Percentiles rank a stretch among this genome's conserved stretches.
Evolutionary conservation across 2,888 invertebrate genomes (phyloP).

Genomic region (Dorcus hopei): DNA sequence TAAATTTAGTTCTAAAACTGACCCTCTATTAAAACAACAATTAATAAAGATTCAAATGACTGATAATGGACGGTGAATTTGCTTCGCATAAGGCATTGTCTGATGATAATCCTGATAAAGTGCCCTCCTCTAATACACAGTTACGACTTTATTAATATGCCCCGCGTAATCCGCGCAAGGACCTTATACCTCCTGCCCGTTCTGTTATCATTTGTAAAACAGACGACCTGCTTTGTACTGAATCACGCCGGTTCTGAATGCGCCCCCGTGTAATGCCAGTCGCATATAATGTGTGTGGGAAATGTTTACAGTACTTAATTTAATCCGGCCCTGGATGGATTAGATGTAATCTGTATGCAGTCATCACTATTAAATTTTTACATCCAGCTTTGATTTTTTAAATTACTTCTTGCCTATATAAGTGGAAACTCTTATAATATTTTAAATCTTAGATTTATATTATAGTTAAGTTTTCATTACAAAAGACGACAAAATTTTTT

Average conservation of each 20-base stretch:
- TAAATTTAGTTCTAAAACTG: no score
- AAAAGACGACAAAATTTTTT: no score
- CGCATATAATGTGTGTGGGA: slow-evolving; percentile 39
- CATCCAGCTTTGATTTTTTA: no score
- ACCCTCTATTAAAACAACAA: not conserved
- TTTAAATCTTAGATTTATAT: no score
- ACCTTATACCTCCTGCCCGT: slow-evolving; percentile 40
- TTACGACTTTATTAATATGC: slow-evolving; percentile 50
- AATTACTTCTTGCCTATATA: no score
- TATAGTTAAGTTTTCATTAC: no score
- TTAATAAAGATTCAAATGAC: slow-evolving; percentile 18
- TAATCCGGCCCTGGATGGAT: no score
- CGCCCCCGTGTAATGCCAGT: slow-evolving; percentile 25
- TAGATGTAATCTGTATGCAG: no score
- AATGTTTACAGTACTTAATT: slow-evolving; percentile 14
- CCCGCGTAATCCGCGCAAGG: slow-evolving; percentile 43
- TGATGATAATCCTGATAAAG: slow-evolving; percentile 35
- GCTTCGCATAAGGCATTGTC: slow-evolving; percentile 29
- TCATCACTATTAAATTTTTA: no score
- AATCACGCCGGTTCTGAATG: slow-evolving; percentile 46
- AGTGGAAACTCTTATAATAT: no score
- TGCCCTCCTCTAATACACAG: slow-evolving; percentile 36
- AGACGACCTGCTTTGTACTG: slow-evolving; percentile 51
- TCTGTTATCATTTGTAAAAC: slow-evolving; percentile 52
- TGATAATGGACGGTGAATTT: slow-evolving; percentile 11